These are phyloP conservation scores for Bergia sp. DNA, from an alignment of 92 coral and sea anemone species.

Conservation along the genomic window DNA sequence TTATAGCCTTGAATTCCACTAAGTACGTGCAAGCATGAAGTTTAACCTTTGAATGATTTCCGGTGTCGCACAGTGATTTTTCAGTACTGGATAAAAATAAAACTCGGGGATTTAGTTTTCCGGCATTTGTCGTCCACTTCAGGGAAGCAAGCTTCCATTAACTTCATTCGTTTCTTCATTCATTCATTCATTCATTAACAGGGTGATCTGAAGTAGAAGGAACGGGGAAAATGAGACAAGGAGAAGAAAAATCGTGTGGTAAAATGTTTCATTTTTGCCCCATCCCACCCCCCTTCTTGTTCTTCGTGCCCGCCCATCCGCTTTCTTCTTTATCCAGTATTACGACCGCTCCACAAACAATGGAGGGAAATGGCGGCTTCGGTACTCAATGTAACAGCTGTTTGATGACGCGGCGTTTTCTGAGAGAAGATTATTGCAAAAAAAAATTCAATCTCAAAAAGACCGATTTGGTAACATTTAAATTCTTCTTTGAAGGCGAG, in stretches of 20 bases:
- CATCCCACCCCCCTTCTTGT: background rate
- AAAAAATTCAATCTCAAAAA: no score
- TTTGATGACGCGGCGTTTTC: background rate
- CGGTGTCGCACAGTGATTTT: background rate
- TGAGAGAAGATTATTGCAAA: background rate
- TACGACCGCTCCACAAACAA: background rate
- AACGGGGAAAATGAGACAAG: background rate
- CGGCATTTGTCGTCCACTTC: no score
- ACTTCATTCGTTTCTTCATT: no score
- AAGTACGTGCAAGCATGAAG: slow-evolving; percentile 1
- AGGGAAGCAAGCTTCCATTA: no score
- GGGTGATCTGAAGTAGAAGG: background rate
- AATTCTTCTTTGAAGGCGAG: no score
- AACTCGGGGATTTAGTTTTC: background rate
- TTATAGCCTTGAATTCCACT: background rate
- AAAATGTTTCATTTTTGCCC: background rate
- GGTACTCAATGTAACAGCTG: background rate
- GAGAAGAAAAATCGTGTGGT: background rate
- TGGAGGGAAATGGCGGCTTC: background rate
- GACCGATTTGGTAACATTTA: no score
- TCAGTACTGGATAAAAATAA: background rate
- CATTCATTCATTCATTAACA: background rate
- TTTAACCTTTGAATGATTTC: background rate
- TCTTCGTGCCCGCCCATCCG: background rate
- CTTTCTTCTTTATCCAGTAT: background rate